Evolutionary conservation across 1,140 invertebrate genomes (phyloP), one percentile per base, ranked within the genome.

Genomic region (Colletes latitarsis): DNA sequence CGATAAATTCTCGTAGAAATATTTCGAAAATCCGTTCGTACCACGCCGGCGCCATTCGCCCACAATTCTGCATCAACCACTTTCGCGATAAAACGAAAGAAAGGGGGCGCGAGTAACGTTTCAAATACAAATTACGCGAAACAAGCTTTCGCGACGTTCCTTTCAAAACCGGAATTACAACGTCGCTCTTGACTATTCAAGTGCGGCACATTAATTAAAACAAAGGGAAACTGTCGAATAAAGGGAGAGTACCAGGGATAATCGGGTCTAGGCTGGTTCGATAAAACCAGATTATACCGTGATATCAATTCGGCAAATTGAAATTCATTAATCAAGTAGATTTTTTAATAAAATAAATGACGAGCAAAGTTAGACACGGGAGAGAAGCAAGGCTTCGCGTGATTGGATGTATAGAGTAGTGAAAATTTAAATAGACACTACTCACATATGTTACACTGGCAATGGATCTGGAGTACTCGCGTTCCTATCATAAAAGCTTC

Each of bases 121-220:
- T 46, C 41, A 46, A 66, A 66, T 46, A 66, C 43, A 66, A 66
- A 66, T 66, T 66, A 66, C 63, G 6, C 15, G 63, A n/a, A 66
- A 66, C 63, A 41, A 66, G 41, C 41, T 46, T 46, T 12, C 63
- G 17, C 41, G 6, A 41, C 39, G 63, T n/a, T 4, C 63, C 49
- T 39, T 39, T 53, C 67, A 53, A 68, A 30, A 53, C 8, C 17
- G 41, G 41, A 64, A 64, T 64, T 46, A n/a, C 12, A 63, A 14
- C 63, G 63, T n/a, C 41, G 39, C 19, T 6, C 63, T 46, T 64
- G 46, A 46, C 63, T 15, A 19, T 64, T 46, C 63, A 46, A 64
- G 6, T 17, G 41, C 41, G 41, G 39, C 41, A 19, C 46, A 68
- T 68, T 68, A 68, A 68, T 68, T 68, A 68, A 53, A 53, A 12